These are phyloP conservation scores for Caenorhabditis afra DNA, from an alignment of 2,888 invertebrate species.

Conservation along the genomic window DNA sequence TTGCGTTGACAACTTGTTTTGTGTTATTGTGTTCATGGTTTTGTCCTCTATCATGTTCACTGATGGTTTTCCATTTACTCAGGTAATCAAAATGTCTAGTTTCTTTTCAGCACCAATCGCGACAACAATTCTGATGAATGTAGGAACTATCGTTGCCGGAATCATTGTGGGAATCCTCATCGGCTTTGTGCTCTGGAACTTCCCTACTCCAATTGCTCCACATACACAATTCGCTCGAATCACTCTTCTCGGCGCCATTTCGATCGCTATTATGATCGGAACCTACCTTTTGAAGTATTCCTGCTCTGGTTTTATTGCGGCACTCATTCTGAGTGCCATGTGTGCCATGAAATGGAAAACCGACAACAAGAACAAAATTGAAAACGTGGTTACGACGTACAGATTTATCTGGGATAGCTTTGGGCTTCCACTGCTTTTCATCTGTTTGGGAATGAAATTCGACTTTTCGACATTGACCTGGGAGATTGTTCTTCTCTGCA, in stretches of 20 bases:
- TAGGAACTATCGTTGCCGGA: conserved; percentile 7
- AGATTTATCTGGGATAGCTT: conserved; percentile 21
- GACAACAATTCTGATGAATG: conserved; percentile 13
- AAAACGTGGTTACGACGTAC: conserved; percentile 8
- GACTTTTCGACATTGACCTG: conserved; percentile 6
- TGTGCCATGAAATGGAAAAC: conserved; percentile 13
- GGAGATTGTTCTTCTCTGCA: conserved; percentile 4
- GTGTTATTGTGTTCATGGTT: conserved; percentile 52
- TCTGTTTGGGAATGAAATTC: conserved; percentile 17
- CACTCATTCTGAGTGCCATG: conserved; percentile 4
- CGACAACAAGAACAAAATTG: conserved; percentile 10
- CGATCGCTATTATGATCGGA: conserved; percentile 19
- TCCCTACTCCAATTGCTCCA: conserved; percentile 6
- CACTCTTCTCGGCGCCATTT: conserved; percentile 6
- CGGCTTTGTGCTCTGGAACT: conserved; percentile 18
- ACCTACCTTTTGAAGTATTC: conserved; percentile 7
- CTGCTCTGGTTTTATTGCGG: conserved; percentile 15
- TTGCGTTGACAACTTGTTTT: conserved; percentile 54
- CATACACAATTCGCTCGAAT: conserved; percentile 23
- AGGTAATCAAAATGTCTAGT: no score
- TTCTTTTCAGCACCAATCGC: conserved; percentile 10
- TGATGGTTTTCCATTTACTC: conserved; percentile 17
- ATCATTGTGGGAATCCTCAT: conserved; percentile 2
- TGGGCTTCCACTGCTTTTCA: conserved; percentile 18
- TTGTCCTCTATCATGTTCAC: conserved; percentile 51